phyloP scores from a whole-genome alignment of 2,797 vertebrate genomes.

The Tolypeutes matacus region DNA sequence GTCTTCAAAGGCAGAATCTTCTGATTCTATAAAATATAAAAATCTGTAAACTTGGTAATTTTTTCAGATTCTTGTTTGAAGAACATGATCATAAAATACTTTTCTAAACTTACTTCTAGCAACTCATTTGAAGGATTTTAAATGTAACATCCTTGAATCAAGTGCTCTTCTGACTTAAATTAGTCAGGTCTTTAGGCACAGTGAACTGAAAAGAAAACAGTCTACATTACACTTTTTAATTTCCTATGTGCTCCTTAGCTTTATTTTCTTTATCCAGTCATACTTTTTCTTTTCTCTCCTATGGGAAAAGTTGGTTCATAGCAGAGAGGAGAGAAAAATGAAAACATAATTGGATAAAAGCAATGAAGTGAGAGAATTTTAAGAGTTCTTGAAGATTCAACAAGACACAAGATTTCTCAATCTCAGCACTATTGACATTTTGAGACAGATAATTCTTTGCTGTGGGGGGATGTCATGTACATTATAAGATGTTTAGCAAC shows the following conservation, averaged over 20 bases:
- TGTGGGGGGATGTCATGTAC: no score
- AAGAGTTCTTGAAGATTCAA: background rate
- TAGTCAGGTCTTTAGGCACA: background rate
- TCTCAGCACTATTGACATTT: background rate
- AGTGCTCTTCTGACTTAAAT: constrained; percentile 10
- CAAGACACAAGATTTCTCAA: background rate
- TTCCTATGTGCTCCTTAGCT: background rate
- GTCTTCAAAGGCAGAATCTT: background rate
- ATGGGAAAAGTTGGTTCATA: background rate
- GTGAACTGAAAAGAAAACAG: background rate
- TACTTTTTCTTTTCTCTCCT: background rate
- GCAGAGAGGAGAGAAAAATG: background rate
- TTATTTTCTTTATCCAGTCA: background rate
- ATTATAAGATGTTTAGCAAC: background rate
- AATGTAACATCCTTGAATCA: background rate
- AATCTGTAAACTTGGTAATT: background rate
- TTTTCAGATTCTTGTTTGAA: constrained; percentile 21
- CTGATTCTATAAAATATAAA: background rate
- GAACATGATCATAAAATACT: background rate
- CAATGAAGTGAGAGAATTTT: background rate
- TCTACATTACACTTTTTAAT: background rate
- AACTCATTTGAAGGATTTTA: background rate
- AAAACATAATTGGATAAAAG: background rate
- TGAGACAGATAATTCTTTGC: background rate
- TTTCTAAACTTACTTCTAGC: constrained; percentile 35